Conservation (phyloP, 23 tunicate genomes). For the Phallusia fumigata region DNA sequence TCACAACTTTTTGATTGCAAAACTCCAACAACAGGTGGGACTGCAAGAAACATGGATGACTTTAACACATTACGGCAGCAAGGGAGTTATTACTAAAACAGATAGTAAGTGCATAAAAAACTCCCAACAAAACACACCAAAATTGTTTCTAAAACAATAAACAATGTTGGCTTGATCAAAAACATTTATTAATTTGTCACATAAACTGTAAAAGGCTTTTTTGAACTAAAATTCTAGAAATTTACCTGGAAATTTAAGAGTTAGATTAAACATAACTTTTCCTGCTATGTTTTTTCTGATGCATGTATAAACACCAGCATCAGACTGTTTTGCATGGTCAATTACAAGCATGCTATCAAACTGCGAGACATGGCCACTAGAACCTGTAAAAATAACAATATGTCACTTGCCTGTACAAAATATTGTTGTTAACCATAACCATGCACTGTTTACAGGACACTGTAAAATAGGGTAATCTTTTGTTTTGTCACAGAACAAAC, state of each 20-base stretch:
- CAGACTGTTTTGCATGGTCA: slow-evolving; percentile 16
- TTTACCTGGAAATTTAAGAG: slow-evolving; percentile 24
- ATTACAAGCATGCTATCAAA: slow-evolving; percentile 33
- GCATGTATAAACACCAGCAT: slow-evolving; percentile 56
- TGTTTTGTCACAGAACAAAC: too few species aligned
- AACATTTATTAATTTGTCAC: too few species aligned
- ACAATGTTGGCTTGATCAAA: too few species aligned
- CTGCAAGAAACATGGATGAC: not conserved
- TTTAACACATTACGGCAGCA: too few species aligned
- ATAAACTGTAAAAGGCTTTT: too few species aligned
- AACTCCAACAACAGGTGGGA: not conserved
- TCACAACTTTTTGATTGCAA: slow-evolving; percentile 21
- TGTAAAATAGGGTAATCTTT: too few species aligned
- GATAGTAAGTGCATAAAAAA: too few species aligned
- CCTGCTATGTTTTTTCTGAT: slow-evolving; percentile 49
- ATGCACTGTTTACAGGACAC: too few species aligned
- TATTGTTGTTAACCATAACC: not conserved
- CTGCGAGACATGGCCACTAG: slow-evolving; percentile 16
- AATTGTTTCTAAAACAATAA: too few species aligned
- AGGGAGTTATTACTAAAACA: not conserved
- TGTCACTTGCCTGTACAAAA: not conserved
- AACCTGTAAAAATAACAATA: not conserved
- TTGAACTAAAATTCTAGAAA: not conserved
- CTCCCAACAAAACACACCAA: too few species aligned
- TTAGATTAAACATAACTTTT: slow-evolving; percentile 17